Evolutionary conservation across 2,113 vertebrate genomes (phyloP), one percentile per base, ranked within the genome.

Genomic region (Eudyptes chrysolophus): DNA sequence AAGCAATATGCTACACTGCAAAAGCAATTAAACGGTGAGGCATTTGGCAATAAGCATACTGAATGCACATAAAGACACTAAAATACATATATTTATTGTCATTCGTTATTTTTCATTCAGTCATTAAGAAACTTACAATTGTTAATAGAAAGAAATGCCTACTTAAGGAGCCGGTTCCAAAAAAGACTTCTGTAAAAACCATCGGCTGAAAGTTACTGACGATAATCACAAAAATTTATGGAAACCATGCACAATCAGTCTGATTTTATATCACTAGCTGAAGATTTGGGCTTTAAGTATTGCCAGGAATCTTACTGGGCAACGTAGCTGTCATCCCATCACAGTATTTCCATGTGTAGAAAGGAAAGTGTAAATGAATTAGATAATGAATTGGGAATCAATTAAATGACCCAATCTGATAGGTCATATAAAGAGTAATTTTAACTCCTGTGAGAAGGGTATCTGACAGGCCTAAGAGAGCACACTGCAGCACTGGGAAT

Each of bases 401-500:
- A 93, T 94, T 96, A 93, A 94, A 85, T 85, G 64, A 79, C 92
- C 54, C 40, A 93, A 89, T 69, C 81, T 94, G 87, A 8, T 92
- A 96, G 95, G 10, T 80, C 62, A 80, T 40, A 93, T 83, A 42
- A 94, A 79, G 34, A 92, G 54, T 61, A 88, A 83, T 87, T 93
- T 93, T 84, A 92, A 85, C 38, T 88, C 89, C 78, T 44, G 21
- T 51, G 84, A 97, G 91, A 79, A 65, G 52, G 42, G 78, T 72
- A 96, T 61, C 57, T 95, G 96, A 94, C 92, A 97, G 89, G 78
- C 84, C 87, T 78, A 74, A 65, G 84, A 92, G 84, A 91, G 57
- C 78, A 60, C 1, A 9, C n/a, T 93, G 66, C 38, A 81, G 71
- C 54, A 80, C 81, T 78, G 81, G 91, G 81, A 93, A 87, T 80